Conservation (phyloP, 1,140 invertebrate species). For the Sitobion miscanthi region DNA sequence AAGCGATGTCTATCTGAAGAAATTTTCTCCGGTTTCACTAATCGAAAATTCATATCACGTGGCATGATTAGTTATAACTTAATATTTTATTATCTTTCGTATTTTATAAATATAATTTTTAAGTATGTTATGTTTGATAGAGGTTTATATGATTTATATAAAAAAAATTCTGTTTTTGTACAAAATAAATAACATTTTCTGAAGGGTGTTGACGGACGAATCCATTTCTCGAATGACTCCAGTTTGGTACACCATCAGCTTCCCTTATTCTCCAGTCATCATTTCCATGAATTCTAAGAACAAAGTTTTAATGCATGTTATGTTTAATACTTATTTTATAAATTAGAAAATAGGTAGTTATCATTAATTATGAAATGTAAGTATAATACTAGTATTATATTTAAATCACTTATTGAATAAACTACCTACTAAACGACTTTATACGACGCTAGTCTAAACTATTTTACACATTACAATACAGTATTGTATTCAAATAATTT, state of each 20-base stretch:
- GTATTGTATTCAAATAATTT: not conserved
- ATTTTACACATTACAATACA: not conserved
- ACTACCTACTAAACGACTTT: too few relatives aligned
- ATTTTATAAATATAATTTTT: constrained; percentile 46
- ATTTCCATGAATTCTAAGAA: constrained; percentile 94
- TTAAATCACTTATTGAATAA: not conserved
- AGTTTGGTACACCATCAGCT: not conserved
- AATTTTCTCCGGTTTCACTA: constrained; percentile 33
- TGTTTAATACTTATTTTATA: not conserved
- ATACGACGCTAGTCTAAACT: not conserved
- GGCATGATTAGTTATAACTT: constrained; percentile 26
- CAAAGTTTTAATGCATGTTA: constrained; percentile 1
- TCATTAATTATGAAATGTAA: too few relatives aligned
- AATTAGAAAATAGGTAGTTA: not conserved
- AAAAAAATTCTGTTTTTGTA: constrained; percentile 44
- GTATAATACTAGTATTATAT: not conserved
- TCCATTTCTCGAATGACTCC: constrained; percentile 44
- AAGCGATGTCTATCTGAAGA: constrained; percentile 23
- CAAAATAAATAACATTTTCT: constrained; percentile 54
- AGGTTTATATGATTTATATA: constrained; percentile 30
- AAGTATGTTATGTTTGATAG: constrained; percentile 29
- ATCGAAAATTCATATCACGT: constrained; percentile 23
- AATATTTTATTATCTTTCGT: constrained; percentile 21
- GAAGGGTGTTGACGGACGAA: not conserved
- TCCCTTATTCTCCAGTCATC: constrained; percentile 87